These are phyloP conservation scores for Lagopus muta DNA, from an alignment of 2,113 vertebrate genomes.

Conservation along the genomic window DNA sequence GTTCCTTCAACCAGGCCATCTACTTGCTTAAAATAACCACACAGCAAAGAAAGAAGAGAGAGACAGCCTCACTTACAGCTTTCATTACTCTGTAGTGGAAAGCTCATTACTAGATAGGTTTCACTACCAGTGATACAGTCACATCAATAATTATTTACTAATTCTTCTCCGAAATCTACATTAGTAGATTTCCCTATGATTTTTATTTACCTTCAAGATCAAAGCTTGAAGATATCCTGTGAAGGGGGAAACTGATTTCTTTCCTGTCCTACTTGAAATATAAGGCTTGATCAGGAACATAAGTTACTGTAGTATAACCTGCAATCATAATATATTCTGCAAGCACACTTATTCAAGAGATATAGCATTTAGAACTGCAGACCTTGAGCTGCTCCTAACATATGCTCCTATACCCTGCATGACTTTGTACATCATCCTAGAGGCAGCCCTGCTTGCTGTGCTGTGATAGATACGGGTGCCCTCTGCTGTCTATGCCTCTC, in stretches of 20 bases:
- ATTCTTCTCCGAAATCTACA: background rate
- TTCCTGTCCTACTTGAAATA: background rate
- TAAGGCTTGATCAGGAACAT: background rate
- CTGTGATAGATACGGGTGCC: conserved; percentile 6
- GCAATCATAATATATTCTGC: background rate
- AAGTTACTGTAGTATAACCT: background rate
- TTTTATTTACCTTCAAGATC: background rate
- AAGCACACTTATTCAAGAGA: background rate
- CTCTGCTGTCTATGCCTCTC: conserved; percentile 54
- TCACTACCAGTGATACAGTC: background rate
- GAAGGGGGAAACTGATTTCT: background rate
- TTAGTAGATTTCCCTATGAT: background rate
- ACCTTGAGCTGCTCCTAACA: fast-evolving
- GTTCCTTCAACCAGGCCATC: background rate
- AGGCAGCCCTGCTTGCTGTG: fast-evolving
- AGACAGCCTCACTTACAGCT: background rate
- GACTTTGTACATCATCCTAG: background rate
- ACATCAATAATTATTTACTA: background rate
- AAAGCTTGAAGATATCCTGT: background rate
- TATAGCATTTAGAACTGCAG: background rate
- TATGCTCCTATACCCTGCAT: fast-evolving
- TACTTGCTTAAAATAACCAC: background rate
- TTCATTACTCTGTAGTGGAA: background rate
- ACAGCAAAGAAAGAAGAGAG: background rate
- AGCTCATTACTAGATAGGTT: background rate